These are phyloP conservation scores for Caenorhabditis drosophilae DNA, from an alignment of 2,888 invertebrate genomes.

Conservation along the genomic window DNA sequence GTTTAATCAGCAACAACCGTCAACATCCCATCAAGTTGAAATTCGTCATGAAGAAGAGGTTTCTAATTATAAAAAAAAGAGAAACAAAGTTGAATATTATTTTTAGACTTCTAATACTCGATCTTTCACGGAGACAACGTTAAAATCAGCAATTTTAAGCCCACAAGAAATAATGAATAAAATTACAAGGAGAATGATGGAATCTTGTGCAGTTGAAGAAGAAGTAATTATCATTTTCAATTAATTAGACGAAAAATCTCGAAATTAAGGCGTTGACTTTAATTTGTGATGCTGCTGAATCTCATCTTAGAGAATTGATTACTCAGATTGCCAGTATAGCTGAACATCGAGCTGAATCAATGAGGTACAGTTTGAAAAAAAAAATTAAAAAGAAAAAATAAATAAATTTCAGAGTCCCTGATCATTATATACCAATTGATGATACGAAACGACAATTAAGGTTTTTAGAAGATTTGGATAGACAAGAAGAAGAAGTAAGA, in stretches of 20 bases:
- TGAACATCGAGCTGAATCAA: conserved; percentile 90
- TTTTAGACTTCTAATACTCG: background rate
- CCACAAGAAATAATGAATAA: conserved; percentile 48
- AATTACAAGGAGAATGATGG: conserved; percentile 46
- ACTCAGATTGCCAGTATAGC: conserved; percentile 90
- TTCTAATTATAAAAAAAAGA: too few relatives aligned
- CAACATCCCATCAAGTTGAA: conserved; percentile 2
- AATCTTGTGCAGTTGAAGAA: conserved; percentile 52
- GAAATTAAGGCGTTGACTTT: conserved; percentile 83
- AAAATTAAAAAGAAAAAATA: background rate
- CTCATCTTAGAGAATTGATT: conserved; percentile 85
- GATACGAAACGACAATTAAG: conserved; percentile 69
- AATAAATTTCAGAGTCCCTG: conserved; percentile 23
- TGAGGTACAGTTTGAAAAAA: conserved; percentile 68
- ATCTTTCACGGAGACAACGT: conserved; percentile 12
- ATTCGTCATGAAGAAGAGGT: background rate
- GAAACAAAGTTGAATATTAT: too few relatives aligned
- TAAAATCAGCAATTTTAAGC: conserved; percentile 33
- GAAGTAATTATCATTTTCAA: too few relatives aligned
- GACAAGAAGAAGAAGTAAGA: conserved; percentile 88
- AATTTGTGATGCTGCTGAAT: conserved; percentile 91
- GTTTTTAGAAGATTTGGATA: conserved; percentile 93
- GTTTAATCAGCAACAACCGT: conserved; percentile 1
- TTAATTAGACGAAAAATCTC: too few relatives aligned
- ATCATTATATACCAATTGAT: conserved; percentile 33